Conservation (phyloP, 2,113 vertebrate genomes). For the Salvelinus sp. region DNA sequence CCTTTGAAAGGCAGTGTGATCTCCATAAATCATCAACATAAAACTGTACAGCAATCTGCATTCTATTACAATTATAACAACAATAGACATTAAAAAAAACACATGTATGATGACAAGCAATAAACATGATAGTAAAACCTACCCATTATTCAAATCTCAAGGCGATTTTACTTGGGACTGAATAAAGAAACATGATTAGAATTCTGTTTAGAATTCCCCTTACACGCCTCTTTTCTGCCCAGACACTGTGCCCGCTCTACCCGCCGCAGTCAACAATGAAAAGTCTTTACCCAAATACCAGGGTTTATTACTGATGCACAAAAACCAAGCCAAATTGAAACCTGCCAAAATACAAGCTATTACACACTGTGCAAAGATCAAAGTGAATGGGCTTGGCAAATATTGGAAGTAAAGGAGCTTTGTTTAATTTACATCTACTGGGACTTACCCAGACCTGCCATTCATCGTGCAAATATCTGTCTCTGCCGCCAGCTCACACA, state of each 20-base stretch:
- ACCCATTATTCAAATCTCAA: no score
- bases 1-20: background rate
- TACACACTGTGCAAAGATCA: constrained; percentile 8
- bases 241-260: background rate
- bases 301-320: constrained; percentile 25
- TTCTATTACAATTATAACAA: background rate
- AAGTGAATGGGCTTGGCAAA: no score
- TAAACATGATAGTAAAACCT: background rate
- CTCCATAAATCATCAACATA: background rate
- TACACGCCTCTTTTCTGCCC: constrained; percentile 1
- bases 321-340: constrained; percentile 13
- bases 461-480: background rate
- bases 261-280: constrained; percentile 15
- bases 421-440: no score
- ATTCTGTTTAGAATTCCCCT: constrained; percentile 18
- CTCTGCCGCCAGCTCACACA: background rate
- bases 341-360: constrained; percentile 27
- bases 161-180: no score
- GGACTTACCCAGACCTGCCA: background rate
- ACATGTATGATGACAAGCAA: background rate
- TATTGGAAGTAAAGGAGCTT: background rate
- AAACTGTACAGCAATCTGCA: background rate
- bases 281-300: constrained; percentile 23
- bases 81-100: background rate
- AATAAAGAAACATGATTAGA: constrained; percentile 12